These are phyloP conservation scores for Venusia cambrica DNA, from an alignment of 2,888 invertebrate species.

Conservation along the genomic window DNA sequence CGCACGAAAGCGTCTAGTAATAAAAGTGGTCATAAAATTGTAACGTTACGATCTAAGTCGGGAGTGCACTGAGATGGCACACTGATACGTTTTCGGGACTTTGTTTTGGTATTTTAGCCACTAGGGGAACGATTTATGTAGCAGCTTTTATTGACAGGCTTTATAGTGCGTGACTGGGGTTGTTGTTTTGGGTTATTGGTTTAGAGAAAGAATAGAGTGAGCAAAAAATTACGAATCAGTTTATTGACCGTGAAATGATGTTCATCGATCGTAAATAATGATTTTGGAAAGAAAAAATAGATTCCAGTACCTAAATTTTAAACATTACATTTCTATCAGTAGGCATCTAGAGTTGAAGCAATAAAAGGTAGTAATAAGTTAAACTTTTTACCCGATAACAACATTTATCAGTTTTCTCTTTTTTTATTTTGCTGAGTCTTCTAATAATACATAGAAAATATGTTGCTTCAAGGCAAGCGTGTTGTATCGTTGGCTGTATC, in stretches of 20 bases:
- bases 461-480: too few species aligned
- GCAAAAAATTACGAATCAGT: constrained; percentile 11
- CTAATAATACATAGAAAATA: too few species aligned
- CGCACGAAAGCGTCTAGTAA: constrained; percentile 80
- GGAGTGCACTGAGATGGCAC: constrained; percentile 74
- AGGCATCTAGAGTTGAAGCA: too few species aligned
- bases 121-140: constrained; percentile 54
- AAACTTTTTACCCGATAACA: too few species aligned
- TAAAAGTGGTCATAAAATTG: constrained; percentile 78
- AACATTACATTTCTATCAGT: too few species aligned
- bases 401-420: too few species aligned
- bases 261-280: too few species aligned
- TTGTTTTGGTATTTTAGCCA: constrained; percentile 44
- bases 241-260: constrained; percentile 9
- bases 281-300: too few species aligned
- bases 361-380: too few species aligned
- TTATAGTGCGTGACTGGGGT: constrained; percentile 24
- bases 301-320: too few species aligned
- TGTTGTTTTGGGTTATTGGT: constrained; percentile 23
- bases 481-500: too few species aligned
- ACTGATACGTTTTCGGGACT: constrained; percentile 69
- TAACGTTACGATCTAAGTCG: constrained; percentile 75
- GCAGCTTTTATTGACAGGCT: constrained; percentile 50
- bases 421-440: too few species aligned
- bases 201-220: constrained; percentile 12